Conservation (phyloP, 2,797 vertebrate species). For the Apogon hyalosoma region DNA sequence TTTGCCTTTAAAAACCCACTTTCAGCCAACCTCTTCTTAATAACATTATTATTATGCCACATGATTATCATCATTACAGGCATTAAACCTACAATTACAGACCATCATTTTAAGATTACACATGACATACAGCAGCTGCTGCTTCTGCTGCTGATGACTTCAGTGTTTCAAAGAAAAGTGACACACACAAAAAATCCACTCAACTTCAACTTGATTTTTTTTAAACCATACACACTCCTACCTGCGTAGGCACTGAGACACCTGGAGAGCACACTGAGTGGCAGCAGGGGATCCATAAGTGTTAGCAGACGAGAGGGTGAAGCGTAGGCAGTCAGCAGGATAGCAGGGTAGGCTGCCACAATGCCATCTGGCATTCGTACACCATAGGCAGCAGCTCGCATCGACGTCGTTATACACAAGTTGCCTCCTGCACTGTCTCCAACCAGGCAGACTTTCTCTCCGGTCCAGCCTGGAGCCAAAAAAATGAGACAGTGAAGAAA, state of each 20-base stretch:
- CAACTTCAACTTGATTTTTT: constrained; percentile 10
- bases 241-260: constrained; percentile 93
- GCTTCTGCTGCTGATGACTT: too few species aligned
- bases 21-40: not conserved
- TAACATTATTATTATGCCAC: not conserved
- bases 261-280: constrained; percentile 91
- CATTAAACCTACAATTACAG: not conserved
- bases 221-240: constrained; percentile 52
- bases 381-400: constrained; percentile 89
- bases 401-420: constrained; percentile 88
- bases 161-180: constrained; percentile 9
- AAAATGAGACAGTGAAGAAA: not conserved
- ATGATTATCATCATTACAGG: not conserved
- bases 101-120: not conserved
- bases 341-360: constrained; percentile 90
- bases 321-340: constrained; percentile 87
- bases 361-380: constrained; percentile 91
- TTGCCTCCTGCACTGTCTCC: constrained; percentile 95
- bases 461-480: constrained; percentile 86
- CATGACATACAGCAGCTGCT: constrained; percentile 2
- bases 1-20: too few species aligned
- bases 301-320: constrained; percentile 93
- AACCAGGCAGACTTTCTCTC: constrained; percentile 89
- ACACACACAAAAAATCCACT: not conserved
- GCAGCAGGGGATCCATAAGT: constrained; percentile 93